These are phyloP conservation scores for Lamellibrachia columna DNA, from an alignment of 2,888 invertebrate species.

Conservation along the genomic window DNA sequence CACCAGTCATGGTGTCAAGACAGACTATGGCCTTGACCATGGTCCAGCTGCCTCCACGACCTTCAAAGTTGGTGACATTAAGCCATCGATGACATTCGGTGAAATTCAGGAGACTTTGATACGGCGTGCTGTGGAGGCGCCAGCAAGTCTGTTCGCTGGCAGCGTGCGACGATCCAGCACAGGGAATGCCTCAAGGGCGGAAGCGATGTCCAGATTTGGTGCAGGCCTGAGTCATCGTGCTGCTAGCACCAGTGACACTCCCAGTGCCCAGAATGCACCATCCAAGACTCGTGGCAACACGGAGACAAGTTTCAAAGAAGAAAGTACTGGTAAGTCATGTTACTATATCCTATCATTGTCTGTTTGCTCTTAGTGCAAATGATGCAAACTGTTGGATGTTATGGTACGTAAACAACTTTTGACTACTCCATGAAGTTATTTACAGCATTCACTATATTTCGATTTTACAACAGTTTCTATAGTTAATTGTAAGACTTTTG, in stretches of 20 bases:
- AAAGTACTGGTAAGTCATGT: not conserved
- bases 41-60: not conserved
- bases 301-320: not conserved
- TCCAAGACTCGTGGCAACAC: not conserved
- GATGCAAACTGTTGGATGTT: not conserved
- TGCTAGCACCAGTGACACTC: not conserved
- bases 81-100: slow-evolving; percentile 33
- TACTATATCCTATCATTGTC: not conserved
- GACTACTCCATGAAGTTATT: not conserved
- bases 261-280: not conserved
- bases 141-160: not conserved
- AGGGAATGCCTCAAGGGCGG: not conserved
- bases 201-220: not conserved
- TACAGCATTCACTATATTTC: not conserved
- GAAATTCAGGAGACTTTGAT: slow-evolving; percentile 41
- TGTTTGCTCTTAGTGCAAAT: not conserved
- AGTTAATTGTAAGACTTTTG: too few relatives aligned
- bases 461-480: too few relatives aligned
- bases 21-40: not conserved
- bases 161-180: not conserved
- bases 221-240: not conserved
- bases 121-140: slow-evolving; percentile 35
- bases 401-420: not conserved
- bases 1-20: slow-evolving; percentile 20
- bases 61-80: not conserved